Conservation (phyloP, 53 echinoderm and acorn worm genomes). For the Echinarachnius parma region DNA sequence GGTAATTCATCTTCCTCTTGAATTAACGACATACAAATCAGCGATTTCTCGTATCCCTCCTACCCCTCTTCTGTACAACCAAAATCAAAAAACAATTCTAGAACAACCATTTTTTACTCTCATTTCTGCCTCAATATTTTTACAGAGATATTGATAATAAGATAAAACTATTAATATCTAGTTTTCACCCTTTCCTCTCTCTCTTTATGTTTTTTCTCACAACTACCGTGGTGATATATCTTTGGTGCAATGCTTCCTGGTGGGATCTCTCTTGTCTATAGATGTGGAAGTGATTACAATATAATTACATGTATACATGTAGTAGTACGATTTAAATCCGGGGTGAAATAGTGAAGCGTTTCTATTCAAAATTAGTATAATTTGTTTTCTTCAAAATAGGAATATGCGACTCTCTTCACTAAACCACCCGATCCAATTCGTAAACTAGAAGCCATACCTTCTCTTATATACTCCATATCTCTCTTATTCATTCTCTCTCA, state of each 20-base stretch:
- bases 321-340: neutral
- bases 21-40: no score
- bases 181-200: neutral
- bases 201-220: conserved; percentile 23
- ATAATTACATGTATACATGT: neutral
- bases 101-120: neutral
- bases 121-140: neutral
- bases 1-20: no score
- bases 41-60: no score
- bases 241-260: conserved; percentile 35
- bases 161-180: conserved; percentile 19
- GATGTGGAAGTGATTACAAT: conserved; percentile 36
- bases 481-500: no score
- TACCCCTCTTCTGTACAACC: neutral
- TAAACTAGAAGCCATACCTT: no score
- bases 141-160: conserved; percentile 9
- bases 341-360: no score
- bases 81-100: neutral
- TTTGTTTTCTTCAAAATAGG: no score
- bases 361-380: no score
- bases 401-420: no score
- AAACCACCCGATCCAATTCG: neutral
- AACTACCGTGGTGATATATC: conserved; percentile 23
- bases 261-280: conserved; percentile 13
- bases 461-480: no score